Percentiles rank a stretch among this genome's conserved stretches.
Evolutionary conservation across 1,140 invertebrate species (phyloP).

Genomic region (Sycophaga agraensis): DNA sequence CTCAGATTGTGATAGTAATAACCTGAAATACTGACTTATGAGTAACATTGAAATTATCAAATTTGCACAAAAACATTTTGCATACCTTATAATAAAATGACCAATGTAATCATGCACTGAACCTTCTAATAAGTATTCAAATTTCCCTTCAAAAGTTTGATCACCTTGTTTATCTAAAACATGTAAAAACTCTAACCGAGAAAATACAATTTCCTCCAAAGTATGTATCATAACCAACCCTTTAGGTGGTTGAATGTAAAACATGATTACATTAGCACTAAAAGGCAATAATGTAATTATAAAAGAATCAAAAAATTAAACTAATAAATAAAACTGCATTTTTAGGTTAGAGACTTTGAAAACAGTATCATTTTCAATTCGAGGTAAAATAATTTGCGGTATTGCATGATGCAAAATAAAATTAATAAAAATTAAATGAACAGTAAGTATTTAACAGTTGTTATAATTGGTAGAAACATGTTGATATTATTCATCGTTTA

Average conservation of each 20-base stretch:
- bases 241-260: constrained; percentile 48
- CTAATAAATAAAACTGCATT: no score
- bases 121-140: constrained; percentile 63
- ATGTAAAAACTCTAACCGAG: constrained; percentile 49
- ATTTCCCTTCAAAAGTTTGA: constrained; percentile 44
- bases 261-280: constrained; percentile 39
- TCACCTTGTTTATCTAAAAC: constrained; percentile 37
- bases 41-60: constrained; percentile 29
- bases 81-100: constrained; percentile 61
- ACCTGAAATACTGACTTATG: constrained; percentile 35
- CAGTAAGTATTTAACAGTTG: no score
- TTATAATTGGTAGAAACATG: no score
- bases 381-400: no score
- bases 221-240: constrained; percentile 42
- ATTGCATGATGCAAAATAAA: background rate
- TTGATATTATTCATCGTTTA: no score
- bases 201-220: constrained; percentile 47
- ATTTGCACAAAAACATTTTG: constrained; percentile 49
- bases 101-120: constrained; percentile 61
- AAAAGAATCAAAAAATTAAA: no score
- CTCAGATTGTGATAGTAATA: constrained; percentile 41
- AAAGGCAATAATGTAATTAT: background rate
- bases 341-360: no score
- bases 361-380: no score
- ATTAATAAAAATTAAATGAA: background rate